These are phyloP conservation scores for Caenorhabditis uteleia DNA, from an alignment of 2,888 invertebrate genomes.

Conservation along the genomic window DNA sequence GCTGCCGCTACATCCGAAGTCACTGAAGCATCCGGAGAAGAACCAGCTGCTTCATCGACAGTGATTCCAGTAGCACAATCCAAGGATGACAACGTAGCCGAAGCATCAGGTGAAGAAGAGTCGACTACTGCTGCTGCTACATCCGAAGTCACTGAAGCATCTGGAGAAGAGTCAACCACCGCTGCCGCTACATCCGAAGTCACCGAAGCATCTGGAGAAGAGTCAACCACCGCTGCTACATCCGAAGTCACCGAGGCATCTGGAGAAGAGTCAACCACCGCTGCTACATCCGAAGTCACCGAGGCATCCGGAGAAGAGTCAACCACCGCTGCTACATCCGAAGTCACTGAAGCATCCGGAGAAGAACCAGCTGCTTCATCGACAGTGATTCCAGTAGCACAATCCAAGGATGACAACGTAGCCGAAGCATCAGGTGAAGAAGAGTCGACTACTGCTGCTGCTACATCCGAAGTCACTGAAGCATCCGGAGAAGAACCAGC, in stretches of 20 bases:
- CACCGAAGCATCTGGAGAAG: slow-evolving; percentile 22
- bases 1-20: slow-evolving; percentile 5
- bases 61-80: no score
- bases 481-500: no score
- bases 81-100: no score
- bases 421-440: no score
- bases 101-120: slow-evolving; percentile 5
- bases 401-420: no score
- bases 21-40: slow-evolving; percentile 28
- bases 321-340: no score
- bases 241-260: slow-evolving; percentile 5
- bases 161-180: slow-evolving; percentile 11
- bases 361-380: slow-evolving; percentile 27
- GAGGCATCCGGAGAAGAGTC: slow-evolving; percentile 9
- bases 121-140: slow-evolving; percentile 8
- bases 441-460: no score
- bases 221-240: slow-evolving; percentile 10
- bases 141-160: slow-evolving; percentile 5
- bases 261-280: slow-evolving; percentile 15
- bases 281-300: slow-evolving; percentile 4
- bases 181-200: slow-evolving; percentile 7
- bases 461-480: no score
- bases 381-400: no score
- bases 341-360: slow-evolving; percentile 18
- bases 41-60: slow-evolving; percentile 4